Percentiles rank a stretch among this genome's conserved stretches.
These are phyloP conservation scores for Xylota segnis DNA, from an alignment of 2,888 invertebrate species.

Conservation along the genomic window DNA sequence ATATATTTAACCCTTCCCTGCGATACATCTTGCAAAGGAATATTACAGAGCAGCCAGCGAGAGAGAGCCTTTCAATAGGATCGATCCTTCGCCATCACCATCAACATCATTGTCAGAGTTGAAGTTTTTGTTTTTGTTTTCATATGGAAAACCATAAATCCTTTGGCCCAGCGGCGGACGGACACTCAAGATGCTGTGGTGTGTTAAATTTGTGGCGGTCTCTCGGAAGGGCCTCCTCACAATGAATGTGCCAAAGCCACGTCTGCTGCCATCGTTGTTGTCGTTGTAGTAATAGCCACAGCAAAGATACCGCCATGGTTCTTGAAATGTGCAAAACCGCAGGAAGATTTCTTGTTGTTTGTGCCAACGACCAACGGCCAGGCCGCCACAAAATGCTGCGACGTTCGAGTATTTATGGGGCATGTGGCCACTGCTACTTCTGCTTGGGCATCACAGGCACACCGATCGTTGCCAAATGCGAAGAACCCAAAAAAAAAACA, in stretches of 20 bases:
- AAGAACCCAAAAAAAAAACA: slow-evolving; percentile 37
- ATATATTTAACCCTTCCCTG: slow-evolving; percentile 66
- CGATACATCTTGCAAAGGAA: slow-evolving; percentile 61
- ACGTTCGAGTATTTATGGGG: slow-evolving; percentile 76
- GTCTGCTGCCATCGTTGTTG: slow-evolving; percentile 65
- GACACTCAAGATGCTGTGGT: slow-evolving; percentile 72
- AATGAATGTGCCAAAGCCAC: slow-evolving; percentile 76
- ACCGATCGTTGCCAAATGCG: slow-evolving; percentile 62
- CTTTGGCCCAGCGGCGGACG: slow-evolving; percentile 69
- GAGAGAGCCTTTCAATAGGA: slow-evolving; percentile 65
- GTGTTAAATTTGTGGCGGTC: slow-evolving; percentile 75
- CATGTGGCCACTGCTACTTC: slow-evolving; percentile 62
- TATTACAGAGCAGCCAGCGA: slow-evolving; percentile 32
- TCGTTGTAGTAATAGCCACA: slow-evolving; percentile 71
- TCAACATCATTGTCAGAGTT: slow-evolving; percentile 70
- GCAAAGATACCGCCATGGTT: slow-evolving; percentile 71
- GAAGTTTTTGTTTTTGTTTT: slow-evolving; percentile 19
- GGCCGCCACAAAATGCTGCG: slow-evolving; percentile 73
- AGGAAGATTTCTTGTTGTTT: slow-evolving; percentile 49
- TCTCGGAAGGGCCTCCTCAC: slow-evolving; percentile 59
- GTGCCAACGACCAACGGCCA: slow-evolving; percentile 31
- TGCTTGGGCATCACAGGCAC: slow-evolving; percentile 59
- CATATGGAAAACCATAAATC: slow-evolving; percentile 69
- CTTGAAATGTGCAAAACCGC: slow-evolving; percentile 70
- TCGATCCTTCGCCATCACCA: slow-evolving; percentile 71